Percentiles rank a stretch among this genome's conserved stretches.
These are phyloP conservation scores for Nothobranchius furzeri DNA, from an alignment of 2,113 vertebrate genomes.

Conservation along the genomic window DNA sequence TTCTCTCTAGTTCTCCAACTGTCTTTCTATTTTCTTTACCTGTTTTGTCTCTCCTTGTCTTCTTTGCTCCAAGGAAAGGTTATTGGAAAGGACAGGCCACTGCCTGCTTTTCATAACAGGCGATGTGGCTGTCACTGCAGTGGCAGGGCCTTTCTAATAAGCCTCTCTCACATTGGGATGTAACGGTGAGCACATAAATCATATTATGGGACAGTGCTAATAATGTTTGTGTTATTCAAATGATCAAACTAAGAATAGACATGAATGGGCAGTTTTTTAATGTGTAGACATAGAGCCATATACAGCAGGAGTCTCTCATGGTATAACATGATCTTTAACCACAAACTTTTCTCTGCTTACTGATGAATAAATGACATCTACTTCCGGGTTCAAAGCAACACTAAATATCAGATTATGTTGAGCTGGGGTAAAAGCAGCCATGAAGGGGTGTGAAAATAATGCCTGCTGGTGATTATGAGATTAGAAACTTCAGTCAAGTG, in stretches of 20 bases:
- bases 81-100: constrained; percentile 76
- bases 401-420: constrained; percentile 19
- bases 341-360: not conserved
- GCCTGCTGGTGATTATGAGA: constrained; percentile 4
- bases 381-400: not conserved
- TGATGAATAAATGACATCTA: not conserved
- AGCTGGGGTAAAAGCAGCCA: constrained; percentile 19
- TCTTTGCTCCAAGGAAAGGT: constrained; percentile 70
- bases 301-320: not conserved
- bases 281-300: not conserved
- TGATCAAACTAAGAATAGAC: constrained; percentile 36
- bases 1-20: constrained; percentile 32
- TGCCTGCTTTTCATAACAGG: constrained; percentile 72
- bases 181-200: constrained; percentile 60
- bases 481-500: constrained; percentile 23
- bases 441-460: constrained; percentile 13
- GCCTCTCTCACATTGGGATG: constrained; percentile 44
- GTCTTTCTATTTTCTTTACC: constrained; percentile 59
- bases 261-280: constrained; percentile 43
- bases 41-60: constrained; percentile 58
- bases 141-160: constrained; percentile 74
- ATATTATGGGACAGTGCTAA: constrained; percentile 51
- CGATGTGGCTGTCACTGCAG: constrained; percentile 59
- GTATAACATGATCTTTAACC: constrained; percentile 1
- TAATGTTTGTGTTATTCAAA: constrained; percentile 61